phyloP scores from a whole-genome alignment of 2,888 invertebrate species.

The Trichogramma dendrolimi region DNA sequence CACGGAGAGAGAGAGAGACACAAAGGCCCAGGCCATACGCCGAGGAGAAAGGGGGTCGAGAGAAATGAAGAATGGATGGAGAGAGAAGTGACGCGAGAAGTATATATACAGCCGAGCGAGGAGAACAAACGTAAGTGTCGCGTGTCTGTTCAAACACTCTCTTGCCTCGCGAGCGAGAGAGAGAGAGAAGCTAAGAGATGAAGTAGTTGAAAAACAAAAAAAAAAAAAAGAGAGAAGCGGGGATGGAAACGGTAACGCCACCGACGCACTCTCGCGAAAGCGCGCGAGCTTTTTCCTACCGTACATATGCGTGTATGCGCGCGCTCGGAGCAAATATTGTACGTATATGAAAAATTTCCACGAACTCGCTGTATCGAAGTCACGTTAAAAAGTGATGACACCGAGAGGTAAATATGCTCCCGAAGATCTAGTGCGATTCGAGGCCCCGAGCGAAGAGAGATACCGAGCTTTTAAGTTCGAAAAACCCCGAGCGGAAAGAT shows the following conservation, averaged over 20 bases:
- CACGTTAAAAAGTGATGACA: neutral
- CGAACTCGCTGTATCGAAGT: neutral
- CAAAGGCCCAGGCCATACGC: slow-evolving; percentile 5
- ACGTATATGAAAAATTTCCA: neutral
- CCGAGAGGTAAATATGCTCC: no score
- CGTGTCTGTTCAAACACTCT: slow-evolving; percentile 49
- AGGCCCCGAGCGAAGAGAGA: no score
- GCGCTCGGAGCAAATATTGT: neutral
- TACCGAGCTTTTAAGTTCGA: no score
- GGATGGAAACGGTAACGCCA: neutral
- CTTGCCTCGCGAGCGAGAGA: slow-evolving; percentile 21
- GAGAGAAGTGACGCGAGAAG: slow-evolving; percentile 21
- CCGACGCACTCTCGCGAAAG: neutral
- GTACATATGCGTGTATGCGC: neutral
- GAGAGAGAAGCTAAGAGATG: slow-evolving; percentile 1
- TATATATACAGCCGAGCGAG: slow-evolving; percentile 12
- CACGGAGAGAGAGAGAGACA: slow-evolving; percentile 7
- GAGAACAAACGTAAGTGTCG: slow-evolving; percentile 46
- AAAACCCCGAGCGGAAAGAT: no score
- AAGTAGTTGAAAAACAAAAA: no score
- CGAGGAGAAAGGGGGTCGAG: slow-evolving; percentile 7
- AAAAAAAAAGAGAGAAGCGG: slow-evolving; percentile 13
- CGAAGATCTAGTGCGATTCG: no score
- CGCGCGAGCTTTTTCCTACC: neutral
- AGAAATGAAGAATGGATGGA: neutral